phyloP scores from a whole-genome alignment of 2,113 vertebrate species.

The Mesitornis unicolor region DNA sequence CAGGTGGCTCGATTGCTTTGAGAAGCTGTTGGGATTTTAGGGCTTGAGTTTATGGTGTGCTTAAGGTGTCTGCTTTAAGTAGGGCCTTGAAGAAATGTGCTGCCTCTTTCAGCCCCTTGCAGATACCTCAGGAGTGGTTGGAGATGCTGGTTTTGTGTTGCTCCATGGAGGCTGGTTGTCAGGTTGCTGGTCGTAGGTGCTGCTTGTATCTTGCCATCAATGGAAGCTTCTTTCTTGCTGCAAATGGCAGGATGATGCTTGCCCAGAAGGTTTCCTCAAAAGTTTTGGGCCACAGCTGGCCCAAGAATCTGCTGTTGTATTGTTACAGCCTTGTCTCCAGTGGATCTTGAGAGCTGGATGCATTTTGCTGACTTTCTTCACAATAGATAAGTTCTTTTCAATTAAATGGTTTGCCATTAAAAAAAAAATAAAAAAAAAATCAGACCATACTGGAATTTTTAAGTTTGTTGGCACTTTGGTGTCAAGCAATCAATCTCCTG shows the following conservation, averaged over 20 bases:
- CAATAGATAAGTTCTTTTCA: background rate
- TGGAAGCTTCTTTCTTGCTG: background rate
- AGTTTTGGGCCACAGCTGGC: background rate
- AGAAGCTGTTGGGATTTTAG: background rate
- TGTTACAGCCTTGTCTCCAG: background rate
- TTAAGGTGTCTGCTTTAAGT: background rate
- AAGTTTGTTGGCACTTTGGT: background rate
- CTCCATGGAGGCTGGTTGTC: background rate
- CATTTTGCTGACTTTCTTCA: background rate
- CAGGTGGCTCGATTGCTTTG: background rate
- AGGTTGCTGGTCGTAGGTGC: background rate
- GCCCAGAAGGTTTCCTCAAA: background rate
- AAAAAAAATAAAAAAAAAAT: background rate
- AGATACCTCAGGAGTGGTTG: background rate
- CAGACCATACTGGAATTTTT: background rate
- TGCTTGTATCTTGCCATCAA: background rate
- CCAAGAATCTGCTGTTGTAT: background rate
- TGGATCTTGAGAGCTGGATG: background rate
- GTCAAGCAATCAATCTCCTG: background rate
- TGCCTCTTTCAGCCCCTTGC: background rate
- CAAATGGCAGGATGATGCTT: background rate
- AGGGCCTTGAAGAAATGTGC: background rate
- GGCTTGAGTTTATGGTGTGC: background rate
- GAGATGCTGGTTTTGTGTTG: background rate
- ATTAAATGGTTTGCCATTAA: background rate